A percentile compares a stretch with the other conserved stretches of the same genome.
These are phyloP conservation scores for Diarsia brunnea DNA, from an alignment of 2,888 invertebrate genomes.

Conservation along the genomic window DNA sequence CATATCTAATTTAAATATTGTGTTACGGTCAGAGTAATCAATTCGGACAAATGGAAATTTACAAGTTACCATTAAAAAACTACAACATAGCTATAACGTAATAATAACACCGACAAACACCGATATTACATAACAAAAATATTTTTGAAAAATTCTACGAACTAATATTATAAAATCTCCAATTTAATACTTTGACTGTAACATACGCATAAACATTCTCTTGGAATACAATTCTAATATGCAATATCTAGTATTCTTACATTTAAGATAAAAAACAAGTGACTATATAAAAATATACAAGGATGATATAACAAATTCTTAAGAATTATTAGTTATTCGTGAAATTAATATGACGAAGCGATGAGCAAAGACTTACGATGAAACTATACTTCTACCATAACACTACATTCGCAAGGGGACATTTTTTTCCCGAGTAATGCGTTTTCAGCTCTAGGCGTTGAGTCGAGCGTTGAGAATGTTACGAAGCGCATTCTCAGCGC, in stretches of 20 bases:
- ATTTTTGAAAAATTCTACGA: slow-evolving; percentile 35
- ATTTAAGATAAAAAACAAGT: slow-evolving; percentile 77
- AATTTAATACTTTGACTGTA: slow-evolving; percentile 78
- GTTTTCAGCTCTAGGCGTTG: not conserved
- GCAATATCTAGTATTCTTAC: slow-evolving; percentile 68
- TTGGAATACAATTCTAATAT: slow-evolving; percentile 81
- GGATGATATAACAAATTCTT: slow-evolving; percentile 76
- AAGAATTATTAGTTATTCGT: slow-evolving; percentile 53
- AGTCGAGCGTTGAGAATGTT: not conserved
- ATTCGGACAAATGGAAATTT: slow-evolving; percentile 68
- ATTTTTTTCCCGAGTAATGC: not conserved
- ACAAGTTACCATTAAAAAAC: slow-evolving; percentile 61
- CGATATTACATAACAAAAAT: slow-evolving; percentile 46
- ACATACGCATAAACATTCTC: slow-evolving; percentile 71
- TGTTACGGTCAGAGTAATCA: slow-evolving; percentile 74
- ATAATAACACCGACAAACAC: slow-evolving; percentile 38
- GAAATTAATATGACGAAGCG: slow-evolving; percentile 46
- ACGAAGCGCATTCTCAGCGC: not conserved
- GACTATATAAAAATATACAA: slow-evolving; percentile 84
- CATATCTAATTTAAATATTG: slow-evolving; percentile 75
- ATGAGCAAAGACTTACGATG: slow-evolving; percentile 38
- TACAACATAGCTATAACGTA: slow-evolving; percentile 60
- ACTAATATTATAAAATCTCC: slow-evolving; percentile 60
- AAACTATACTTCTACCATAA: slow-evolving; percentile 17
- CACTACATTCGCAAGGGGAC: not conserved